Evolutionary conservation across 2,888 invertebrate genomes (phyloP).

Genomic region (Andrena hattorfiana): DNA sequence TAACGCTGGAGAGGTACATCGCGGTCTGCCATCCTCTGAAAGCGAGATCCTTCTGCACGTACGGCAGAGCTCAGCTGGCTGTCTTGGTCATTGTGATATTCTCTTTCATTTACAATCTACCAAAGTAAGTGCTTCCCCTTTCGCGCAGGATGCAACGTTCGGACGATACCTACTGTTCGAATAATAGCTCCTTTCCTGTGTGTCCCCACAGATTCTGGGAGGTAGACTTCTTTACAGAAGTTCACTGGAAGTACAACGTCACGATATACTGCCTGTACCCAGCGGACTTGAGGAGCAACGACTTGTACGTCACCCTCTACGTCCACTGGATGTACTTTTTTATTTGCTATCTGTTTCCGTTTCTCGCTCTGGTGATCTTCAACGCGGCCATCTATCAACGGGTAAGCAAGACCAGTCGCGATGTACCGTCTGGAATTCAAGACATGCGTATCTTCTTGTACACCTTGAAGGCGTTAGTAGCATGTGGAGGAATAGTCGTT

Average conservation of each 20-base stretch:
- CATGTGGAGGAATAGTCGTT: too few species aligned
- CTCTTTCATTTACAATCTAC: conserved; percentile 94
- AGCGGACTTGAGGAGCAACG: conserved; percentile 89
- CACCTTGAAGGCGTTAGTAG: too few species aligned
- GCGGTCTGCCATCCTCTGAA: conserved; percentile 96
- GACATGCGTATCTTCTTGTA: too few species aligned
- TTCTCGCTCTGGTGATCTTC: conserved; percentile 94
- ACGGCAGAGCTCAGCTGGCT: conserved; percentile 93
- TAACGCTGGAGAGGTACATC: conserved; percentile 97
- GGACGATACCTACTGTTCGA: too few species aligned
- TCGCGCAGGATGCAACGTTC: too few species aligned
- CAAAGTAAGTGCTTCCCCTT: conserved; percentile 84
- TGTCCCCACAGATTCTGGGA: conserved; percentile 88
- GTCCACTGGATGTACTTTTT: conserved; percentile 97
- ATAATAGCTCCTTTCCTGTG: not conserved
- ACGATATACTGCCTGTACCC: conserved; percentile 90
- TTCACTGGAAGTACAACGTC: conserved; percentile 85
- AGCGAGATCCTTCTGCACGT: conserved; percentile 96
- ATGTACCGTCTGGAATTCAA: too few species aligned
- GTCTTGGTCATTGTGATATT: conserved; percentile 93
- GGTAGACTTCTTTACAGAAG: conserved; percentile 85
- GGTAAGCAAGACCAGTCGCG: conserved; percentile 85
- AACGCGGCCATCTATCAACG: conserved; percentile 96
- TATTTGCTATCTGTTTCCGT: conserved; percentile 97
- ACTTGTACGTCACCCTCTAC: conserved; percentile 93